Conservation (phyloP, 2,888 invertebrate genomes). For the Pseudococcus jackbeardsleyi region DNA sequence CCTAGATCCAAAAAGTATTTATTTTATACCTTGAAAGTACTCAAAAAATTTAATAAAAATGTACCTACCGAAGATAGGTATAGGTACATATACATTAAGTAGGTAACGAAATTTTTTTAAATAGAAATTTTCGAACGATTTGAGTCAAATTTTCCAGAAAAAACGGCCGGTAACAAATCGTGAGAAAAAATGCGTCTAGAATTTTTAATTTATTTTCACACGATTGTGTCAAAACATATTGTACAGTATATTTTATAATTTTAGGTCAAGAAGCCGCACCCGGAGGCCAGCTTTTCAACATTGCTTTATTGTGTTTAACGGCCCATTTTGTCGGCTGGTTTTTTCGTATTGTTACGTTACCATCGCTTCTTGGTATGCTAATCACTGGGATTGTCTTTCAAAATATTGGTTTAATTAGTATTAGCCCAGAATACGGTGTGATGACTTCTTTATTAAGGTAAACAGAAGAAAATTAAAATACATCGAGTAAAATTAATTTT, state of each 20-base stretch:
- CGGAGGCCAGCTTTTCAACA: conserved; percentile 84
- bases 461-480: conserved; percentile 22
- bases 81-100: too few species aligned
- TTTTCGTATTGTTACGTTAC: conserved; percentile 83
- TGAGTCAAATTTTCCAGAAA: too few species aligned
- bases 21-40: too few species aligned
- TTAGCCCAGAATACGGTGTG: conserved; percentile 77
- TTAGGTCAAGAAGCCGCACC: conserved; percentile 78
- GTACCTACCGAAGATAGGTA: too few species aligned
- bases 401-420: conserved; percentile 81
- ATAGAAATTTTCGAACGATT: too few species aligned
- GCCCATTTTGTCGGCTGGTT: conserved; percentile 88
- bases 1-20: too few species aligned
- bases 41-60: too few species aligned
- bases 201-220: neutral
- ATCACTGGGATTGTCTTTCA: conserved; percentile 82
- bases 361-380: conserved; percentile 89
- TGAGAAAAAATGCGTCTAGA: neutral
- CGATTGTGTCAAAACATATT: neutral
- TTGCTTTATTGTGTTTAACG: conserved; percentile 81
- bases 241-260: neutral
- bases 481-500: neutral
- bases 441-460: conserved; percentile 82
- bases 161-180: too few species aligned
- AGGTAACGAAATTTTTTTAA: too few species aligned